Percentiles rank a stretch among this genome's conserved stretches.
phyloP scores from a whole-genome alignment of 2,797 vertebrate genomes.

The Synanceia verrucosa region DNA sequence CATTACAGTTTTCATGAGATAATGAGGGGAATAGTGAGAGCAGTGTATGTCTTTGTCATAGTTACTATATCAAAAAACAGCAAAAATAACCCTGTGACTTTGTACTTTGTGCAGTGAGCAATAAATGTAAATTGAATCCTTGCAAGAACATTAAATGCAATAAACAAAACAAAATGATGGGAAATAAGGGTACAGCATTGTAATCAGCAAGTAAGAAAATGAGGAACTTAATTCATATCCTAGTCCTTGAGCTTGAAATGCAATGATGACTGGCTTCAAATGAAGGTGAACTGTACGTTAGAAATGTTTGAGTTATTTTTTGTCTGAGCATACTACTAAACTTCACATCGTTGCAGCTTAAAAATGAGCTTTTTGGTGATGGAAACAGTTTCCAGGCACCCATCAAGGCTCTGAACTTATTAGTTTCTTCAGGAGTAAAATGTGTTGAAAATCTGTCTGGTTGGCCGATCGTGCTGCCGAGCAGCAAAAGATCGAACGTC shows the following conservation, averaged over 20 bases:
- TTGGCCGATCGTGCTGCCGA: background rate
- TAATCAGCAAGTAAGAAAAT: no score
- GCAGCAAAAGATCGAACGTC: constrained; percentile 1
- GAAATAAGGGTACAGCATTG: background rate
- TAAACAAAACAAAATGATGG: background rate
- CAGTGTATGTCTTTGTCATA: background rate
- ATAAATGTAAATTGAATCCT: background rate
- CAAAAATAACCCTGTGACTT: background rate
- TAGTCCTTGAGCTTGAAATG: no score
- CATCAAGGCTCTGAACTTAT: background rate
- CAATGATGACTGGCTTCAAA: background rate
- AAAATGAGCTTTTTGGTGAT: background rate
- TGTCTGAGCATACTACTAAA: background rate
- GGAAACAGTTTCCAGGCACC: background rate
- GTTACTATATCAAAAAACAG: background rate
- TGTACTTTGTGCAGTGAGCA: background rate
- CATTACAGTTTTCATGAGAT: background rate
- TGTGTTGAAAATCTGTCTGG: constrained; percentile 4
- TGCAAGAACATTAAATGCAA: background rate
- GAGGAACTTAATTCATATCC: no score
- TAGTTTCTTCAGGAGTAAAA: background rate
- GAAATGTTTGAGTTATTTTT: background rate
- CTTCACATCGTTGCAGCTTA: background rate
- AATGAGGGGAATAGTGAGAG: background rate
- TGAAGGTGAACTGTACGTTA: background rate